Evolutionary conservation across 1,140 invertebrate genomes (phyloP).

Genomic region (silkworm (Bombyx mori)): DNA sequence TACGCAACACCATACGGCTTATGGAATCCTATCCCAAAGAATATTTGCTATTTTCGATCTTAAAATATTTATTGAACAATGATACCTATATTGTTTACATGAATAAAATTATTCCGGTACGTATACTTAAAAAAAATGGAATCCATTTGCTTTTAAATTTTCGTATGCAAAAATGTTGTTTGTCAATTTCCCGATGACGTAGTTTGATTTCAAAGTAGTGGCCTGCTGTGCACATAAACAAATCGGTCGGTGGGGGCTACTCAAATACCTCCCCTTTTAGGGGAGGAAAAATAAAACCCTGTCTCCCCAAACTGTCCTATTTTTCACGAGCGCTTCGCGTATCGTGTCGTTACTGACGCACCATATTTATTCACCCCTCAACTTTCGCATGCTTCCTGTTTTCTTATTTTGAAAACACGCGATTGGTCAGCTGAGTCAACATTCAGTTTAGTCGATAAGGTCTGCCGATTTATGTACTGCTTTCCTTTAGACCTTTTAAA

Average conservation of each 20-base stretch:
- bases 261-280: constrained; percentile 7
- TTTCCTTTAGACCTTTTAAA: too few relatives aligned
- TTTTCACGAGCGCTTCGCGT: constrained; percentile 41
- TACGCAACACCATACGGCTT: too few relatives aligned
- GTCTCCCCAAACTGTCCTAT: constrained; percentile 25
- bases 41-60: too few relatives aligned
- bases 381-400: constrained; percentile 32
- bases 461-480: too few relatives aligned
- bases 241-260: constrained; percentile 23
- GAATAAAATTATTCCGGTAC: neutral
- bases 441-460: neutral
- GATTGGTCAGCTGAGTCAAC: constrained; percentile 33
- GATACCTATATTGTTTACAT: too few relatives aligned
- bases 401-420: constrained; percentile 44
- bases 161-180: constrained; percentile 35
- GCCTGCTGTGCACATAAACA: constrained; percentile 51
- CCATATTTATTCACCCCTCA: constrained; percentile 8
- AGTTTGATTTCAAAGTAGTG: constrained; percentile 44
- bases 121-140: neutral
- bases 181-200: constrained; percentile 54
- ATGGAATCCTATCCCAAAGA: too few relatives aligned
- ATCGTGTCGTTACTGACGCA: constrained; percentile 9
- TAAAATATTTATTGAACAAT: too few relatives aligned
- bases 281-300: constrained; percentile 8
- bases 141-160: neutral